These are phyloP conservation scores for Agonopterix subpropinquella DNA, from an alignment of 2,888 invertebrate species.

Conservation along the genomic window DNA sequence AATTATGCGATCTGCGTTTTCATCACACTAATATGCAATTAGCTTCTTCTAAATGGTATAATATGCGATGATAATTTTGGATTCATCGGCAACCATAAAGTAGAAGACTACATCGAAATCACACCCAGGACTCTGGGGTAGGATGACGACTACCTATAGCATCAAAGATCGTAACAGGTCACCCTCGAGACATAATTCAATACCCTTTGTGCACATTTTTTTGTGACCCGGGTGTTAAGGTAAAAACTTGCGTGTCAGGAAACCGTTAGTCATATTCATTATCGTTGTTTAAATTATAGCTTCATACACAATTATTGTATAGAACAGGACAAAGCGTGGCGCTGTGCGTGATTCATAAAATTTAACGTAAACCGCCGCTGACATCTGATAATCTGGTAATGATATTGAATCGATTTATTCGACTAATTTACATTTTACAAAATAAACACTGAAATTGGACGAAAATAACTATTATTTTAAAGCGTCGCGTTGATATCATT, in stretches of 20 bases:
- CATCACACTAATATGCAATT: no score
- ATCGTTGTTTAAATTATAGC: constrained; percentile 64
- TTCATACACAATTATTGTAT: constrained; percentile 57
- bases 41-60: no score
- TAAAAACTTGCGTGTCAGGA: constrained; percentile 61
- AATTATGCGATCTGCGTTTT: not conserved
- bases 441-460: no score
- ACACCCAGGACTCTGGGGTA: no score
- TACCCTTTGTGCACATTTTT: constrained; percentile 47
- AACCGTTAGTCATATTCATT: constrained; percentile 66
- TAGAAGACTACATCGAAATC: no score
- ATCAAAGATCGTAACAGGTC: constrained; percentile 18
- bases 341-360: constrained; percentile 53
- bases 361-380: constrained; percentile 31
- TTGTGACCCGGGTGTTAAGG: constrained; percentile 46
- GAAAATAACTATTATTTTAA: no score
- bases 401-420: constrained; percentile 34
- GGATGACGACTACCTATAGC: no score
- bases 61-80: no score
- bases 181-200: constrained; percentile 38
- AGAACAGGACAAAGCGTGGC: constrained; percentile 34
- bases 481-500: no score
- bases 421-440: constrained; percentile 22
- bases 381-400: constrained; percentile 37
- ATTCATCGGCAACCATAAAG: no score